Evolutionary conservation across 2,113 vertebrate genomes (phyloP).

Genomic region (Rhinolophus sinicus): DNA sequence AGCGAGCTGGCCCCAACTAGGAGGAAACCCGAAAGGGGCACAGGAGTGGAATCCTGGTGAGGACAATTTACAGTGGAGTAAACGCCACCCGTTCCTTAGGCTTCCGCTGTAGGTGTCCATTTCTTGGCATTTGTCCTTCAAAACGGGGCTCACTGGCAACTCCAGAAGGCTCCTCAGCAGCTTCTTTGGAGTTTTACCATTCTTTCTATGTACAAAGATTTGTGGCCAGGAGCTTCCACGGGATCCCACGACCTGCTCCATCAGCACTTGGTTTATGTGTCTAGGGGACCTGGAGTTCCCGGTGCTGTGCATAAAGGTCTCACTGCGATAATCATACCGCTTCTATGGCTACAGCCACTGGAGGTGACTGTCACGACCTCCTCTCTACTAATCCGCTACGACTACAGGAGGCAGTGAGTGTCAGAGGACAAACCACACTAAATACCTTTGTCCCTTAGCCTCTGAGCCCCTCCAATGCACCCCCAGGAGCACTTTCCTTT

Average conservation of each 20-base stretch:
- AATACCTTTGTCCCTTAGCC: not conserved
- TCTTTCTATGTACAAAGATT: not conserved
- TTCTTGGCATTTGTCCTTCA: not conserved
- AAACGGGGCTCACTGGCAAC: not conserved
- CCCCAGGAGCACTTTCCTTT: not conserved
- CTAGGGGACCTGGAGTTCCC: not conserved
- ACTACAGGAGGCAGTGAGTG: rapidly evolving
- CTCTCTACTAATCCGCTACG: too few species aligned
- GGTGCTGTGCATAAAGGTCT: not conserved
- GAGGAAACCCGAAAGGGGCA: not conserved
- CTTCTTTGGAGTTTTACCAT: not conserved
- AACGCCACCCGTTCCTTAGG: rapidly evolving
- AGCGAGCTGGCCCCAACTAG: not conserved
- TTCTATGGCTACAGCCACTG: rapidly evolving
- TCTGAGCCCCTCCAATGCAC: not conserved
- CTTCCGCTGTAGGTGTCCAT: too few species aligned
- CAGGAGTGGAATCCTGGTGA: not conserved
- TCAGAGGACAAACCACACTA: not conserved
- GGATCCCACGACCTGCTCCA: too few species aligned
- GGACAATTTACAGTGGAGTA: not conserved
- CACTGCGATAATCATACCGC: rapidly evolving
- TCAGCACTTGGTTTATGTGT: not conserved
- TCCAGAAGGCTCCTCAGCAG: not conserved
- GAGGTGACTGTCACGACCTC: too few species aligned
- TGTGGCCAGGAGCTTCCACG: not conserved